Evolutionary conservation across 2,888 invertebrate genomes (phyloP).

Genomic region (Brachyptera putata): DNA sequence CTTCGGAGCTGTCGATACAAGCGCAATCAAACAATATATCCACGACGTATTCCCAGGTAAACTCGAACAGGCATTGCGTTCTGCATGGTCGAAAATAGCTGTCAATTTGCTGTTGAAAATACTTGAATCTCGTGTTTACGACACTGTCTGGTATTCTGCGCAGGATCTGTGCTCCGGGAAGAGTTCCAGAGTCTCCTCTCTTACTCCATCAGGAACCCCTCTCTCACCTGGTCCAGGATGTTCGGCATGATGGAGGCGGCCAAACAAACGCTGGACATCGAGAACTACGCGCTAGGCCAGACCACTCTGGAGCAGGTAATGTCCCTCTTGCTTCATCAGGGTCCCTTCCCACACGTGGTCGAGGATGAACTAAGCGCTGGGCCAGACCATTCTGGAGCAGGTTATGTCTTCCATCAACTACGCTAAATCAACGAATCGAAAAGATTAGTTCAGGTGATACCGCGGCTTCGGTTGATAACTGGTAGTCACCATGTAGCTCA

Average conservation of each 20-base stretch:
- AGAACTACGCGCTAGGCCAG: constrained; percentile 76
- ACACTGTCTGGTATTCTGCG: no score
- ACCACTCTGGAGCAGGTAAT: constrained; percentile 75
- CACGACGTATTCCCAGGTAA: constrained; percentile 35
- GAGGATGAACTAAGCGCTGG: no score
- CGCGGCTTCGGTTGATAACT: no score
- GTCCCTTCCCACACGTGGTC: no score
- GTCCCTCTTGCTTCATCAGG: no score
- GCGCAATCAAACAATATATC: constrained; percentile 42
- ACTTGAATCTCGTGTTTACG: not conserved
- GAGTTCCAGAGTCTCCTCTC: constrained; percentile 66
- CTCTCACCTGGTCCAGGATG: constrained; percentile 62
- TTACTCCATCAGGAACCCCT: constrained; percentile 60
- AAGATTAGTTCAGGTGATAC: no score
- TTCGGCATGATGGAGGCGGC: constrained; percentile 66
- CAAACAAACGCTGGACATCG: constrained; percentile 55
- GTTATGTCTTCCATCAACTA: no score
- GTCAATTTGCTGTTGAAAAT: not conserved
- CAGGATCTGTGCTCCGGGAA: constrained; percentile 51
- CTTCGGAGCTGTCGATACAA: constrained; percentile 34
- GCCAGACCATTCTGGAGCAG: no score
- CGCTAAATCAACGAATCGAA: no score
- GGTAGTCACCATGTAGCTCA: no score
- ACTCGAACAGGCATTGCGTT: no score
- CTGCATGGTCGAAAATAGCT: no score